These are phyloP conservation scores for Epirrita christyi DNA, from an alignment of 2,888 invertebrate species.

Conservation along the genomic window DNA sequence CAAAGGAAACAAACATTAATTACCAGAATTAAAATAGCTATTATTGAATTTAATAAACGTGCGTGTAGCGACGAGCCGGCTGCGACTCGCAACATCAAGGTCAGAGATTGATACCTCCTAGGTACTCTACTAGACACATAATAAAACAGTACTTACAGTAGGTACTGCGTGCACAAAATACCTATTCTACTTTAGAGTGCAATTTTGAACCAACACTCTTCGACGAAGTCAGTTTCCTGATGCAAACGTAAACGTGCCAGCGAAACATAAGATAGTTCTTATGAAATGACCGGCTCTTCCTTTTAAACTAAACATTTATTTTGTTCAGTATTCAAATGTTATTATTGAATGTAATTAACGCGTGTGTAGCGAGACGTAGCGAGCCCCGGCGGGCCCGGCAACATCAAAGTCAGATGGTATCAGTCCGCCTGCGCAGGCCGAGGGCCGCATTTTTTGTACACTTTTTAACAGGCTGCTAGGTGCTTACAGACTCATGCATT, in stretches of 20 bases:
- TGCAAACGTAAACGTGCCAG: no score
- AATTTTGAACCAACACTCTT: not conserved
- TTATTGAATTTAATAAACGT: no score
- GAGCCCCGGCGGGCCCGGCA: conserved; percentile 54
- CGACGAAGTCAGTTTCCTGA: not conserved
- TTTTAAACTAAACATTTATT: conserved; percentile 1
- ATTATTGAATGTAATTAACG: conserved; percentile 52
- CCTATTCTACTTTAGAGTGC: no score
- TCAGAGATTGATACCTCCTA: no score
- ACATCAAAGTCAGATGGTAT: conserved; percentile 78
- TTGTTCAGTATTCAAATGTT: conserved; percentile 41
- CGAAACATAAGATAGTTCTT: not conserved
- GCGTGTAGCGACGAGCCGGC: no score
- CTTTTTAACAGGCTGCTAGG: conserved; percentile 61
- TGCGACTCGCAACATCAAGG: no score
- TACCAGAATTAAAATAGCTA: no score
- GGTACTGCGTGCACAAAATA: no score
- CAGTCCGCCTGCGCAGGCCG: conserved; percentile 57
- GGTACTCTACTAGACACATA: no score
- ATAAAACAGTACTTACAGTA: no score
- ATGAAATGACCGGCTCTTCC: conserved; percentile 7
- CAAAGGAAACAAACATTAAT: no score
- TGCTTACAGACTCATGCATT: conserved; percentile 27
- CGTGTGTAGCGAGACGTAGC: conserved; percentile 54
- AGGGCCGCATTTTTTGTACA: conserved; percentile 68